Evolutionary conservation across 2,113 vertebrate species (phyloP), one percentile per base, ranked within the genome.

Genomic region (Passer domesticus): DNA sequence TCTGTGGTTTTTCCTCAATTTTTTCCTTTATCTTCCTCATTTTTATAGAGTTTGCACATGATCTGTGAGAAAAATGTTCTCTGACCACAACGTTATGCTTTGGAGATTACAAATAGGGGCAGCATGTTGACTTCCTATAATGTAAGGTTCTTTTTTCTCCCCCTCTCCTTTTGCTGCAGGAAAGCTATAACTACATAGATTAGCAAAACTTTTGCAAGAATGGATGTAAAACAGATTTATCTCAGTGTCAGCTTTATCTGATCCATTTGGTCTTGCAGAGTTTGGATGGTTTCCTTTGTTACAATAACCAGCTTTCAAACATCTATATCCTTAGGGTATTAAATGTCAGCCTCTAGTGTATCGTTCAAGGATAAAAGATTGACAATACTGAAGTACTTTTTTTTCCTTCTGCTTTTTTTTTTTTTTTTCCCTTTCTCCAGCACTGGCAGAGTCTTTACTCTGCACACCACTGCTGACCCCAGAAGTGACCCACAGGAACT

Each of bases 171-270:
- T 95, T 96, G 83, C 88, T 88, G 55, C 94, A 96, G 91, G 95
- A 97, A 97, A 96, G 94, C 94, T 97, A 53, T 97, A 97, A 97
- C 96, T 97, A 98, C 94, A 95, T 92, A 98, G 97, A 98, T 98
- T 98, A 98, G 95, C 96, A 97, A 97, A 98, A 98, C 96, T 98
- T 97, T 95, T 97, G 92, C 97, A 98, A 96, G 96, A 97, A 98
- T 95, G 96, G 97, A 98, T 98, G 97, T 98, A 98, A 98, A 98
- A 97, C 96, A 98, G 97, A 98, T 98, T 98, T 97, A 98, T 98
- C 97, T 97, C 89, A 58, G 92, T 98, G 97, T 98, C 98, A 98
- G 97, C 94, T 98, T 98, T 98, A 98, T 98, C 97, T 98, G 98
- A 98, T 98, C 97, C 97, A 97, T 98, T 98, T 96, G 94, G 98